Evolutionary conservation across 2,113 vertebrate species (phyloP).

Genomic region (Chaetops frenatus): DNA sequence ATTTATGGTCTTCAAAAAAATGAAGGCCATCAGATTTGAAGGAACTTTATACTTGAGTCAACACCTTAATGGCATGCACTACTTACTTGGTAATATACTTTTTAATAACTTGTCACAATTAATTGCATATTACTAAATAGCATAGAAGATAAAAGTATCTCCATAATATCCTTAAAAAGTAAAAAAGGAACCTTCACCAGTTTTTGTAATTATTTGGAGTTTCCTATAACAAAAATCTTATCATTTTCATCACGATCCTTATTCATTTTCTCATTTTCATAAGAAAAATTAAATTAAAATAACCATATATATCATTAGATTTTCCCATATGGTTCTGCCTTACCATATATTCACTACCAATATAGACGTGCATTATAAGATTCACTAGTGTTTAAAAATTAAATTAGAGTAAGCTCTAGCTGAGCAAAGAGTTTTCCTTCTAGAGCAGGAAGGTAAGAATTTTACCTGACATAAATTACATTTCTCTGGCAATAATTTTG

Average conservation of each 20-base stretch:
- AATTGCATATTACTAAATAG: not conserved
- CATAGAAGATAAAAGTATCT: not conserved
- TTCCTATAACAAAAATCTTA: not conserved
- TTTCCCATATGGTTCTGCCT: not conserved
- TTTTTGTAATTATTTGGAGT: not conserved
- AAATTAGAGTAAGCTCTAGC: not conserved
- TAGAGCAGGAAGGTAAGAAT: not conserved
- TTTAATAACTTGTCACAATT: not conserved
- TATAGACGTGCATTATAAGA: not conserved
- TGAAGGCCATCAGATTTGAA: not conserved
- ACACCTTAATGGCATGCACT: not conserved
- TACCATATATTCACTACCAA: not conserved
- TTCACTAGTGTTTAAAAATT: not conserved
- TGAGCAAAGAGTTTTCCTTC: not conserved
- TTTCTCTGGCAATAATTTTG: conserved; percentile 63
- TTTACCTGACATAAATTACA: conserved; percentile 73
- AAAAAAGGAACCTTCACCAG: not conserved
- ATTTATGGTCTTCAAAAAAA: not conserved
- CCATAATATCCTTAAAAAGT: not conserved
- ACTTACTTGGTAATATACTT: not conserved
- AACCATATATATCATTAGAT: not conserved
- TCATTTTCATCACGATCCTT: not conserved
- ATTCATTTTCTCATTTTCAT: not conserved
- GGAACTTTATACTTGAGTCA: not conserved
- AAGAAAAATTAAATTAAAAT: not conserved